phyloP scores from a whole-genome alignment of 2,113 vertebrate genomes.

The Stigmatopora argus region DNA sequence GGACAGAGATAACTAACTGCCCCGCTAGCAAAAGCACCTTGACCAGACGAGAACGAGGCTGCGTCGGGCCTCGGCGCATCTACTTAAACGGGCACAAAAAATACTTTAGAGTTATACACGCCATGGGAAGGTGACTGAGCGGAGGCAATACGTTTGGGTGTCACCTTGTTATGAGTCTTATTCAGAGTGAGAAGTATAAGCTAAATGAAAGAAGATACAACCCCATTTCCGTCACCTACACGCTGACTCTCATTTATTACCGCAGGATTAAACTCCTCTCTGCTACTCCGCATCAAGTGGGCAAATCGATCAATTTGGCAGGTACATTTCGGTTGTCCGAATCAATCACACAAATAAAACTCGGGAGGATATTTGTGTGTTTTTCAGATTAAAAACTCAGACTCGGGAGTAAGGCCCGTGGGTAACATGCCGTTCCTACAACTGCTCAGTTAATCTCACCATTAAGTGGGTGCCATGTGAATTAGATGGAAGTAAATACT shows the following conservation, averaged over 20 bases:
- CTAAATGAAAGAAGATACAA: constrained; percentile 65
- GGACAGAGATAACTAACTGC: constrained; percentile 50
- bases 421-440: background rate
- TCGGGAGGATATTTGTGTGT: constrained; percentile 24
- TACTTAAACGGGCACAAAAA: constrained; percentile 12
- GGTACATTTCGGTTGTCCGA: constrained; percentile 57
- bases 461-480: background rate
- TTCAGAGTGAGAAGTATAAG: constrained; percentile 37
- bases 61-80: constrained; percentile 26
- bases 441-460: background rate
- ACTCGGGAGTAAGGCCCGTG: constrained; percentile 35
- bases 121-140: constrained; percentile 50
- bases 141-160: constrained; percentile 47
- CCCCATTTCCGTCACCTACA: constrained; percentile 52
- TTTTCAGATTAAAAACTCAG: constrained; percentile 17
- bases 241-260: constrained; percentile 59
- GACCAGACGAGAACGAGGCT: constrained; percentile 50
- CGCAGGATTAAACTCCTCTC: constrained; percentile 15
- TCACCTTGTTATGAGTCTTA: constrained; percentile 64
- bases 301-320: constrained; percentile 63
- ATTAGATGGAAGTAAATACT: background rate
- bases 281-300: constrained; percentile 24
- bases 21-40: constrained; percentile 64
- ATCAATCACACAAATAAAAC: constrained; percentile 60
- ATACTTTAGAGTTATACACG: constrained; percentile 19